These are phyloP conservation scores for Calameuta idolon DNA, from an alignment of 2,888 invertebrate species.

Conservation along the genomic window DNA sequence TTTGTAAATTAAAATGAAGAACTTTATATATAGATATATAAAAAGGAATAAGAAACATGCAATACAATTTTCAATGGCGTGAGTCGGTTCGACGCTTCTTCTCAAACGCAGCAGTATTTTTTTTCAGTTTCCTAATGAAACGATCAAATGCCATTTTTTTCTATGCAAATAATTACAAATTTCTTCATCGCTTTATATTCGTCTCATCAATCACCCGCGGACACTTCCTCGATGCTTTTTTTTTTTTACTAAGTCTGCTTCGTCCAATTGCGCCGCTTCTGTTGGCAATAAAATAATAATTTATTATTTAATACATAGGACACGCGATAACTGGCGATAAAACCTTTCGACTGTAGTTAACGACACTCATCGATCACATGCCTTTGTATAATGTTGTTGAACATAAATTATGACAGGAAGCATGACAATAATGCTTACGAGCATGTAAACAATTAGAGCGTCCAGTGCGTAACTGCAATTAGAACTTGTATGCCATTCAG, in stretches of 20 bases:
- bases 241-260: neutral
- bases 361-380: neutral
- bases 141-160: neutral
- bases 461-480: neutral
- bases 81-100: neutral
- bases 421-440: neutral
- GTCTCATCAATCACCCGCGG: neutral
- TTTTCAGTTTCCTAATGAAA: neutral
- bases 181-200: neutral
- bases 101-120: neutral
- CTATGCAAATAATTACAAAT: neutral
- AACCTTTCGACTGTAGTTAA: neutral
- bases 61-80: neutral
- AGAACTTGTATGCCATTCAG: neutral
- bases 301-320: neutral
- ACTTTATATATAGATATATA: neutral
- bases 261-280: neutral
- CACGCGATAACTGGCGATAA: neutral
- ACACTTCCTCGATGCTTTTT: neutral
- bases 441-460: neutral
- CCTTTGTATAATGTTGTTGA: neutral
- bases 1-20: neutral
- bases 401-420: neutral
- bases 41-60: too few species aligned
- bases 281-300: neutral